phyloP scores from a whole-genome alignment of 2,888 invertebrate species.

The Itoplectis maculator region DNA sequence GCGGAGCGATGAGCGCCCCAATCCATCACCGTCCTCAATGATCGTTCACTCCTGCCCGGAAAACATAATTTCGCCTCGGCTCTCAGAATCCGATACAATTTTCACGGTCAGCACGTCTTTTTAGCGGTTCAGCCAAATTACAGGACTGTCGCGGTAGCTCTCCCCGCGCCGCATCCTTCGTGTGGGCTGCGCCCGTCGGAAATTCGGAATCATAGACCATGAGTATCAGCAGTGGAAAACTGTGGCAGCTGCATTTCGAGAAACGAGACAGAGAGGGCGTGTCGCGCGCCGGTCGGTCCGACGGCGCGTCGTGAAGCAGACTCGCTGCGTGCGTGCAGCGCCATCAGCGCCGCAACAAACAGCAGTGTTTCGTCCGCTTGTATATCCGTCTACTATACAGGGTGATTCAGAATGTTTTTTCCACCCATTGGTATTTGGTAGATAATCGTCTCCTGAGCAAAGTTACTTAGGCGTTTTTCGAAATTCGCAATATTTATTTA shows the following conservation, averaged over 20 bases:
- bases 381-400: too few relatives aligned
- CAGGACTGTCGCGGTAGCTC: slow-evolving; percentile 48
- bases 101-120: slow-evolving; percentile 57
- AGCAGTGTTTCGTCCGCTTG: too few relatives aligned
- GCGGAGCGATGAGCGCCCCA: background rate
- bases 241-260: slow-evolving; percentile 50
- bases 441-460: too few relatives aligned
- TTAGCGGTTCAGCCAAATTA: slow-evolving; percentile 58
- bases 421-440: too few relatives aligned
- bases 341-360: too few relatives aligned
- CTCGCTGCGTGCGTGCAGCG: slow-evolving; percentile 26
- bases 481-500: too few relatives aligned
- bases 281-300: slow-evolving; percentile 7
- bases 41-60: background rate
- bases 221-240: slow-evolving; percentile 49
- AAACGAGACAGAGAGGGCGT: slow-evolving; percentile 22
- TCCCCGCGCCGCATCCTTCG: background rate
- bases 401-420: too few relatives aligned
- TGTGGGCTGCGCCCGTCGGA: background rate
- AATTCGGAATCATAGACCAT: too few relatives aligned
- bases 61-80: background rate
- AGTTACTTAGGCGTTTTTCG: too few relatives aligned
- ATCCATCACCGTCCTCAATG: slow-evolving; percentile 14
- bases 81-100: slow-evolving; percentile 39
- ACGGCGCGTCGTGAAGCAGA: slow-evolving; percentile 45